Percentiles rank a stretch among this genome's conserved stretches.
Evolutionary conservation across 2,113 vertebrate genomes (phyloP).

Genomic region (Mellivora capensis): DNA sequence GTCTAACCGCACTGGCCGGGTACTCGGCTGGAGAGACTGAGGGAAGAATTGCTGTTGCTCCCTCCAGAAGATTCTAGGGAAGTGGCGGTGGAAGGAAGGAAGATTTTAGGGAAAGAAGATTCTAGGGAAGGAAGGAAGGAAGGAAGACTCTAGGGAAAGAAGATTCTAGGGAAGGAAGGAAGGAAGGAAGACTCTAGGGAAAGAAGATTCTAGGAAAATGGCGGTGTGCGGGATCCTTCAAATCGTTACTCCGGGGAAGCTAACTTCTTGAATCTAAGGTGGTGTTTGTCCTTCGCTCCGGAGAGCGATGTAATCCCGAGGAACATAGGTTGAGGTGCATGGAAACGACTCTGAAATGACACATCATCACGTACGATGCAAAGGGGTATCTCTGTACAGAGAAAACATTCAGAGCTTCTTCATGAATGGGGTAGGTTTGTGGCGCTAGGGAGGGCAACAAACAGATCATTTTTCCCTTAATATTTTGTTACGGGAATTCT

Average conservation of each 20-base stretch:
- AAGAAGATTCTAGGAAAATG: neutral
- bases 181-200: too few species aligned
- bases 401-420: neutral
- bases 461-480: neutral
- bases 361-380: neutral
- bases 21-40: neutral
- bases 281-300: neutral
- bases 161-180: neutral
- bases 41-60: neutral
- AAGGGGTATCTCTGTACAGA: neutral
- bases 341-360: neutral
- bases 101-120: neutral
- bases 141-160: too few species aligned
- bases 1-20: neutral
- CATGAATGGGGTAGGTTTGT: neutral
- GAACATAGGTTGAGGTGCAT: neutral
- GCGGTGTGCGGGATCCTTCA: neutral
- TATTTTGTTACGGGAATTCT: neutral
- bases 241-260: neutral
- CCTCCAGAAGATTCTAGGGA: neutral
- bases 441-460: neutral
- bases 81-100: too few species aligned
- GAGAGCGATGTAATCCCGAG: neutral
- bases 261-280: neutral
- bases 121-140: too few species aligned